Evolutionary conservation across 2,797 vertebrate genomes (phyloP).

Genomic region (Chelon labrosus): DNA sequence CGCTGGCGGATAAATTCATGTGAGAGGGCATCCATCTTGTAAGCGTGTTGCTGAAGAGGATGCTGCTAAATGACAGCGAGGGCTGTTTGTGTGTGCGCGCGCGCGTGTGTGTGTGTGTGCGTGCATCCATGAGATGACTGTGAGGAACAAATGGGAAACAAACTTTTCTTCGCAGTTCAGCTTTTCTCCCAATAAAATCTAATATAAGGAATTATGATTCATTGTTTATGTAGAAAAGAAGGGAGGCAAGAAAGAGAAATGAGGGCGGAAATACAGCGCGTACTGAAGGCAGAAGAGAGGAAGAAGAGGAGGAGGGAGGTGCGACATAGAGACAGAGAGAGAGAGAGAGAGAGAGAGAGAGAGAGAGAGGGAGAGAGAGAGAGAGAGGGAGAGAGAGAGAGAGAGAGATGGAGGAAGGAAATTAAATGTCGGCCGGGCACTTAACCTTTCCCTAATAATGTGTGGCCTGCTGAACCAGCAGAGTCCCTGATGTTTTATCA

Average conservation of each 20-base stretch:
- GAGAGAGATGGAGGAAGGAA: slow-evolving; percentile 59
- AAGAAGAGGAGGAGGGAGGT: slow-evolving; percentile 8
- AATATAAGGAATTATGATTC: slow-evolving; percentile 55
- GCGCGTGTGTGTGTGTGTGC: slow-evolving; percentile 33
- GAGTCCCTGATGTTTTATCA: slow-evolving; percentile 78
- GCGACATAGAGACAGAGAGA: background rate
- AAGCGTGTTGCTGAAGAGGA: slow-evolving; percentile 81
- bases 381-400: slow-evolving; percentile 20
- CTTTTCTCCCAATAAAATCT: slow-evolving; percentile 51
- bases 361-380: slow-evolving; percentile 22
- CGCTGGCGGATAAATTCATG: slow-evolving; percentile 82
- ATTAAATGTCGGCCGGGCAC: slow-evolving; percentile 79
- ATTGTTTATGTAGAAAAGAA: slow-evolving; percentile 48
- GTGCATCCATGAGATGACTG: slow-evolving; percentile 39
- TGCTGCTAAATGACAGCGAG: slow-evolving; percentile 82
- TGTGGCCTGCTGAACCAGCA: slow-evolving; percentile 83
- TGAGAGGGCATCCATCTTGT: slow-evolving; percentile 87
- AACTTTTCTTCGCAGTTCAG: slow-evolving; percentile 65
- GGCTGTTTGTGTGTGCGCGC: slow-evolving; percentile 38
- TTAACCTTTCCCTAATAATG: slow-evolving; percentile 85
- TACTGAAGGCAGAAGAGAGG: background rate
- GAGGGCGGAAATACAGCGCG: background rate
- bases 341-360: slow-evolving; percentile 38
- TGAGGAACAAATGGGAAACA: slow-evolving; percentile 52
- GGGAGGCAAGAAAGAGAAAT: slow-evolving; percentile 9